These are phyloP conservation scores for Sebastes ruberrimus DNA, from an alignment of 2,797 vertebrate genomes.

Conservation along the genomic window DNA sequence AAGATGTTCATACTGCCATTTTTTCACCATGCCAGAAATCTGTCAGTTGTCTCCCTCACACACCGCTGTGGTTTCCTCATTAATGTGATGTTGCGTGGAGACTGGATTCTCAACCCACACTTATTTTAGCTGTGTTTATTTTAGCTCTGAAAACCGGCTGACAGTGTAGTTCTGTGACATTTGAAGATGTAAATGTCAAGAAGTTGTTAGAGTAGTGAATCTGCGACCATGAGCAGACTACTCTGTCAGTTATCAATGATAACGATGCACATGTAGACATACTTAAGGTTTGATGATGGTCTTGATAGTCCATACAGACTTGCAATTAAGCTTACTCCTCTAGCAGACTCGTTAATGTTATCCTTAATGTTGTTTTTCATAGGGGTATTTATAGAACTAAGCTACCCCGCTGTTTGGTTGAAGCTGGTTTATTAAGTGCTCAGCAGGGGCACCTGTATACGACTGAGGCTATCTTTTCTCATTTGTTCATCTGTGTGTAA, in stretches of 20 bases:
- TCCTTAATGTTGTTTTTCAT: conserved; percentile 48
- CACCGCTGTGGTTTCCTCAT: not conserved
- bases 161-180: conserved; percentile 13
- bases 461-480: conserved; percentile 32
- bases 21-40: conserved; percentile 20
- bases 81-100: conserved; percentile 3
- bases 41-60: not conserved
- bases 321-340: conserved; percentile 47
- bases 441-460: conserved; percentile 50
- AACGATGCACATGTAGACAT: not conserved
- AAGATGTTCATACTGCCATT: not conserved
- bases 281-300: conserved; percentile 5
- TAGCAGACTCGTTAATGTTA: conserved; percentile 40
- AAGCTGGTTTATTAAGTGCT: conserved; percentile 70
- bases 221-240: not conserved
- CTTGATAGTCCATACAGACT: conserved; percentile 42
- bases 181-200: conserved; percentile 28
- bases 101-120: not conserved
- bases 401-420: conserved; percentile 53
- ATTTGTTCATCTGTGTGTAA: conserved; percentile 41
- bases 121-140: conserved; percentile 7
- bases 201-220: not conserved
- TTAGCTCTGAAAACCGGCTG: conserved; percentile 6
- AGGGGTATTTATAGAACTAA: conserved; percentile 52
- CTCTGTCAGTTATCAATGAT: conserved; percentile 15